phyloP scores from a whole-genome alignment of 2,797 vertebrate genomes.

The Poecilia wingei region DNA sequence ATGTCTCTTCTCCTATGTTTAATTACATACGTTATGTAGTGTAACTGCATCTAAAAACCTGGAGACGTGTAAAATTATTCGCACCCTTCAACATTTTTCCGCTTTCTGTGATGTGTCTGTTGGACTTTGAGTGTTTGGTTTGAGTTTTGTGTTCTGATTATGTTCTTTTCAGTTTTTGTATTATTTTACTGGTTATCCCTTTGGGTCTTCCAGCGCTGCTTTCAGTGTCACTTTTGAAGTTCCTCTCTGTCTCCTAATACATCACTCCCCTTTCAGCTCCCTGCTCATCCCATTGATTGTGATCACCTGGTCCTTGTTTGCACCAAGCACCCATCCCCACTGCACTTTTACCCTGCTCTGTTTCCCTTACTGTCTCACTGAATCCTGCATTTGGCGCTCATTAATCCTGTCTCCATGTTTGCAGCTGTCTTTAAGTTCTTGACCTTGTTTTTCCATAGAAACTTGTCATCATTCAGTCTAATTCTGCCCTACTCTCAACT shows the following conservation, averaged over 20 bases:
- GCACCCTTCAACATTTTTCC: neutral
- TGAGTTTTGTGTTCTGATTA: neutral
- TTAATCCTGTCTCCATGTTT: neutral
- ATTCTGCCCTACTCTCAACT: neutral
- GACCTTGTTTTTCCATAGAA: neutral
- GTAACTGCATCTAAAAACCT: neutral
- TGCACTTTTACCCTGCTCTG: neutral
- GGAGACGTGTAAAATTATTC: neutral
- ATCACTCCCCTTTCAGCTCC: neutral
- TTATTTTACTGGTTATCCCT: neutral
- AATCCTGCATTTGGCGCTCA: neutral
- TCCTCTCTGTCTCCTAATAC: too few species aligned
- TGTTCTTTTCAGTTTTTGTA: neutral
- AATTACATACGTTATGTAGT: neutral
- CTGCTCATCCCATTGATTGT: neutral
- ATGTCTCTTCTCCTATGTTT: neutral
- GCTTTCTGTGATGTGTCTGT: neutral
- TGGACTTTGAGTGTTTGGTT: neutral
- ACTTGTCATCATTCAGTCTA: neutral
- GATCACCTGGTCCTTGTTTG: neutral
- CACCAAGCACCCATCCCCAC: neutral
- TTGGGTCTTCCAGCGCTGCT: neutral
- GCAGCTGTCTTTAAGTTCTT: neutral
- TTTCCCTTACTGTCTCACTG: neutral
- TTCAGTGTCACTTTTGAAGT: neutral